These are phyloP conservation scores for Oreortyx pictus DNA, from an alignment of 2,797 vertebrate species.

Conservation along the genomic window DNA sequence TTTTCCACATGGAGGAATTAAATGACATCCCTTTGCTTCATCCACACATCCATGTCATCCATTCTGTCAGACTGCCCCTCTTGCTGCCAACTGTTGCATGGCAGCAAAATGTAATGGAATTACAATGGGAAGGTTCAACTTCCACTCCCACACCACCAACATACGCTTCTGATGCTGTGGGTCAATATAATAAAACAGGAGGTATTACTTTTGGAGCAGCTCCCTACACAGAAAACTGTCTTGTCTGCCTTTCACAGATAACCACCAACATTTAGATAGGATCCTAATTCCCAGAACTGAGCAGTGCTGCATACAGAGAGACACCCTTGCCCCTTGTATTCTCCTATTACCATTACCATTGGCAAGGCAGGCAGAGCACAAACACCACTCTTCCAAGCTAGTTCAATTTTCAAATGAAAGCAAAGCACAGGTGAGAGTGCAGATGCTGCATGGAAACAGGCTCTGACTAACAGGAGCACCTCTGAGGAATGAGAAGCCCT, in stretches of 20 bases:
- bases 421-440: not conserved
- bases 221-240: not conserved
- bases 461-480: not conserved
- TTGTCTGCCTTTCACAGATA: not conserved
- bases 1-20: too few species aligned
- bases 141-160: too few species aligned
- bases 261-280: not conserved
- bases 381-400: not conserved
- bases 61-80: too few species aligned
- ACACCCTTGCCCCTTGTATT: fast-evolving
- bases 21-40: too few species aligned
- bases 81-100: too few species aligned
- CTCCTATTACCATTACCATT: not conserved
- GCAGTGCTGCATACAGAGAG: not conserved
- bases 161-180: too few species aligned
- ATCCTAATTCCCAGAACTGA: not conserved
- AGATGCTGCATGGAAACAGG: not conserved
- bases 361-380: not conserved
- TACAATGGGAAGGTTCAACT: too few species aligned
- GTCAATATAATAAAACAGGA: too few species aligned
- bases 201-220: too few species aligned
- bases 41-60: too few species aligned
- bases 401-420: not conserved
- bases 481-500: not conserved
- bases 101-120: too few species aligned